Evolutionary conservation across 2,888 invertebrate species (phyloP).

Genomic region (Scaptomyza tumidula): DNA sequence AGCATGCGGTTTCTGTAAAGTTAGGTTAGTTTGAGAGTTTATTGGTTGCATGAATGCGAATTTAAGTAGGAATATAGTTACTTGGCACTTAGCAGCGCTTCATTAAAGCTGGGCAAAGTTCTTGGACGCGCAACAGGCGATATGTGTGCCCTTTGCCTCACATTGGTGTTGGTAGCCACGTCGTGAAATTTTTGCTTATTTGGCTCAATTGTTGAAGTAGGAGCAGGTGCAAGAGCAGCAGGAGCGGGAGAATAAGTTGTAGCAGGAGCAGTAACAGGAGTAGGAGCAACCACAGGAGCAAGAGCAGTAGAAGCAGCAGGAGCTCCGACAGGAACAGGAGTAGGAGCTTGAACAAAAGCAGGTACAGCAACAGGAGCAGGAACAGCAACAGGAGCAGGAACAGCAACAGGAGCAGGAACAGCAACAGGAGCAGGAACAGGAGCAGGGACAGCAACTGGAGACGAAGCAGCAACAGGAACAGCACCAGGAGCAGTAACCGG

Average conservation of each 20-base stretch:
- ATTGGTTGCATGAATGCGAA: not conserved
- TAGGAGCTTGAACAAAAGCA: not conserved
- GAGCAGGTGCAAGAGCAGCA: not conserved
- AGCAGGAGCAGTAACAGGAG: not conserved
- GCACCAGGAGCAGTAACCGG: not conserved
- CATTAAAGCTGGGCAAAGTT: constrained; percentile 45
- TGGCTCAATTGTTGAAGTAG: not conserved
- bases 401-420: not conserved
- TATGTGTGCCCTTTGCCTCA: not conserved
- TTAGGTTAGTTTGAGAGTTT: not conserved
- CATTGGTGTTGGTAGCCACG: constrained; percentile 49
- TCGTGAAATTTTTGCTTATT: constrained; percentile 17
- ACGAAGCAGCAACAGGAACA: not conserved
- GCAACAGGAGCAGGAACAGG: not conserved
- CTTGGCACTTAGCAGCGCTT: constrained; percentile 59
- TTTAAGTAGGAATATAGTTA: constrained; percentile 8
- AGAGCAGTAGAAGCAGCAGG: too few relatives aligned
- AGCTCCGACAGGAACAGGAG: too few relatives aligned
- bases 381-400: not conserved
- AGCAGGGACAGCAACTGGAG: too few relatives aligned
- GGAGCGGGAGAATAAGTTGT: not conserved
- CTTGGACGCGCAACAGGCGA: not conserved
- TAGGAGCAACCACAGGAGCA: not conserved
- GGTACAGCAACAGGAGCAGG: too few relatives aligned
- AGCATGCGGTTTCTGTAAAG: constrained; percentile 76